Evolutionary conservation across 2,888 invertebrate genomes (phyloP).

Genomic region (Syrista parreyssii): DNA sequence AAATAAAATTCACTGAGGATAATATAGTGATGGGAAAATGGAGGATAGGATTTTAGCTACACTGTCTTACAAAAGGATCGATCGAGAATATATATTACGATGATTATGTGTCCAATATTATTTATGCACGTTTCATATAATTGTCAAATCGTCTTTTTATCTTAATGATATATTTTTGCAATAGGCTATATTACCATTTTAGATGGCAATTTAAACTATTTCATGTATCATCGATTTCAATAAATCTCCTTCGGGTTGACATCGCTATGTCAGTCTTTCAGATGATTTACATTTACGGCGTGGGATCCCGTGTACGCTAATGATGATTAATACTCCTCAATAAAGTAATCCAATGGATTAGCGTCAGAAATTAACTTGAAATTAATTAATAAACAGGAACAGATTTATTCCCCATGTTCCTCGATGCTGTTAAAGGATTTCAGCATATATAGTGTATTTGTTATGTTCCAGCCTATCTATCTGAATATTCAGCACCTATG

Average conservation of each 20-base stretch:
- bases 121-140: neutral
- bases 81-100: neutral
- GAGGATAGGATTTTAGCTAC: neutral
- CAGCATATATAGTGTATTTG: neutral
- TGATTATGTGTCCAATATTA: neutral
- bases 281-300: neutral
- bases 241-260: neutral
- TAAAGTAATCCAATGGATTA: neutral
- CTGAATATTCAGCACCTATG: neutral
- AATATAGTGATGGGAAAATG: constrained; percentile 2
- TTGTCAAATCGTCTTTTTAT: neutral
- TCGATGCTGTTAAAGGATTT: neutral
- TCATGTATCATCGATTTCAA: neutral
- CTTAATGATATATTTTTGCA: neutral
- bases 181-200: neutral
- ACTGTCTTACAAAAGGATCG: neutral
- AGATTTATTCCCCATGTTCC: neutral
- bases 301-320: neutral
- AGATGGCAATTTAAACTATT: neutral
- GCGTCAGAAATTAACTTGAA: neutral
- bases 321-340: neutral
- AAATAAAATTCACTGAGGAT: constrained; percentile 1
- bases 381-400: neutral
- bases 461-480: no score
- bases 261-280: neutral